These are phyloP conservation scores for Noctilio leporinus DNA, from an alignment of 2,113 vertebrate genomes.

Conservation along the genomic window DNA sequence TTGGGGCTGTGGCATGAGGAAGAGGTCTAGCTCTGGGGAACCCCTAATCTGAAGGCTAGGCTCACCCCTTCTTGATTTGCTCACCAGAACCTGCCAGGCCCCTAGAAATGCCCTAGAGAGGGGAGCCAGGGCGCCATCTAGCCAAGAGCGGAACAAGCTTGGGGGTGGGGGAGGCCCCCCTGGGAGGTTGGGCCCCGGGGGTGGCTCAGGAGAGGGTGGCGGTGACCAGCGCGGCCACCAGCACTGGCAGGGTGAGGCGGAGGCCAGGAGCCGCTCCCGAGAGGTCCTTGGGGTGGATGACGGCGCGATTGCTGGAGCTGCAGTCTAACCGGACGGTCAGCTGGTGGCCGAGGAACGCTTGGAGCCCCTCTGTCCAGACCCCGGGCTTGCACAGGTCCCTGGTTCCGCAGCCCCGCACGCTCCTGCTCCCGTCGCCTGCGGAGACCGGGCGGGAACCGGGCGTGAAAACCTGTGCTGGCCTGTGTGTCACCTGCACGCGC, in stretches of 20 bases:
- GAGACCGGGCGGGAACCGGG: rapidly evolving
- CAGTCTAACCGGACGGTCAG: background rate
- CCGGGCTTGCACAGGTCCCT: background rate
- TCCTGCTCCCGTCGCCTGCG: background rate
- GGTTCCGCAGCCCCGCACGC: background rate
- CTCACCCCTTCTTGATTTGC: background rate
- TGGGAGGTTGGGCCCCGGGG: rapidly evolving
- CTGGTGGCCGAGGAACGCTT: background rate
- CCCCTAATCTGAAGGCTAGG: background rate
- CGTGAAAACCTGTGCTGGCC: rapidly evolving
- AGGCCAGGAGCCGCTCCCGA: background rate
- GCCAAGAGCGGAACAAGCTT: background rate
- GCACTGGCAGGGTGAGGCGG: background rate
- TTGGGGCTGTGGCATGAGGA: background rate
- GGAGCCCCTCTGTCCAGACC: rapidly evolving
- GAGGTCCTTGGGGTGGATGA: background rate
- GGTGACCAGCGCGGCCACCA: background rate
- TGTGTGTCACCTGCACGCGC: background rate
- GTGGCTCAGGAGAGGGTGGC: background rate
- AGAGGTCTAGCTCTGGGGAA: background rate
- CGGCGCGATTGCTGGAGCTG: rapidly evolving
- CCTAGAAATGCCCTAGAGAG: background rate
- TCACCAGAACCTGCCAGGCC: background rate
- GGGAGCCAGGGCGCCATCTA: background rate
- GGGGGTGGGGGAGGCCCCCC: rapidly evolving